These are phyloP conservation scores for Tetheella fluctuosa DNA, from an alignment of 2,888 invertebrate species.

Conservation along the genomic window DNA sequence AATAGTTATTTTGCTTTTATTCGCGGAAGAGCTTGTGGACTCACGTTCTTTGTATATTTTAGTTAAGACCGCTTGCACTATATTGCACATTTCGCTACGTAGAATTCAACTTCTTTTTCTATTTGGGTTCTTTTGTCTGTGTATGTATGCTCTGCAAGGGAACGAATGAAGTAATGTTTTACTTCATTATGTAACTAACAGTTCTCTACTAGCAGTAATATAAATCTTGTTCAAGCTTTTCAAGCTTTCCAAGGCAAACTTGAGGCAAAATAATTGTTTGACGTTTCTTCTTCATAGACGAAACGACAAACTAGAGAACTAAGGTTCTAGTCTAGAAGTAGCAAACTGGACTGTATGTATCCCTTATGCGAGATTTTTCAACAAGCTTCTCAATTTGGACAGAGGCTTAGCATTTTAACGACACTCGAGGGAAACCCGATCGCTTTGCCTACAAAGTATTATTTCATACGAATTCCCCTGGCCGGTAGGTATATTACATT, in stretches of 20 bases:
- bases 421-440: conserved; percentile 64
- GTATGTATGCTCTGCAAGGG: not conserved
- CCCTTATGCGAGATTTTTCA: conserved; percentile 72
- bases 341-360: conserved; percentile 30
- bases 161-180: not conserved
- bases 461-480: conserved; percentile 70
- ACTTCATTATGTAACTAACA: not conserved
- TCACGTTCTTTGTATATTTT: conserved; percentile 20
- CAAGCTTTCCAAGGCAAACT: not conserved
- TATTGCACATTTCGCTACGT: conserved; percentile 17
- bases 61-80: conserved; percentile 18
- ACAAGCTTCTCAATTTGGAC: conserved; percentile 74
- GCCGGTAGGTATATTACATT: conserved; percentile 59
- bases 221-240: not conserved
- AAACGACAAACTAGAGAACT: too few relatives aligned
- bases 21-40: conserved; percentile 16
- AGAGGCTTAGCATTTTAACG: conserved; percentile 74
- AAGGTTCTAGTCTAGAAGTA: conserved; percentile 19
- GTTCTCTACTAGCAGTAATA: not conserved
- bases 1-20: conserved; percentile 23
- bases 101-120: conserved; percentile 17
- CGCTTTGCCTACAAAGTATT: conserved; percentile 75
- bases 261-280: not conserved
- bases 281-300: not conserved
- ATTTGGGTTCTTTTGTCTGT: conserved; percentile 1